Conservation (phyloP, 2,797 vertebrate genomes). For the Lepus townsendii region DNA sequence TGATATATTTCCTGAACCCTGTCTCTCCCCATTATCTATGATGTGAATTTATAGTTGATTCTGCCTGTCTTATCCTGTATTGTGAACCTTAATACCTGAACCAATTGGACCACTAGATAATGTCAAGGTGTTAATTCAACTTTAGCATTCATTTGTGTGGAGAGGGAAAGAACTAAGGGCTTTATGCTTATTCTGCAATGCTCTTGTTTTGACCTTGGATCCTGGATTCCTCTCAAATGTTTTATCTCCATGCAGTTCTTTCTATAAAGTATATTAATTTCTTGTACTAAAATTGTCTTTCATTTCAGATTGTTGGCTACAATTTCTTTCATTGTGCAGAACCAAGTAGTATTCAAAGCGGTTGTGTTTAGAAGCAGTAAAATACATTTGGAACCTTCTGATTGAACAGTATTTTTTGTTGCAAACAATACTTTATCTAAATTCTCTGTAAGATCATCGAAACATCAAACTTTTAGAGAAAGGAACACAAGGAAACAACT, state of each 20-base stretch:
- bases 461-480: conserved; percentile 8
- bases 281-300: neutral
- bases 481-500: neutral
- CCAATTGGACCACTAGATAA: conserved; percentile 12
- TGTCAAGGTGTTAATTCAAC: neutral
- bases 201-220: neutral
- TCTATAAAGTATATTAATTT: neutral
- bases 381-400: conserved; percentile 4
- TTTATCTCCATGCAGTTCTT: neutral
- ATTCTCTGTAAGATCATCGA: conserved; percentile 35
- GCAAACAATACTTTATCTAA: neutral
- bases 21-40: neutral
- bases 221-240: neutral
- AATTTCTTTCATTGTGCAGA: conserved; percentile 47
- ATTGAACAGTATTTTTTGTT: conserved; percentile 29
- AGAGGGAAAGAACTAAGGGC: neutral
- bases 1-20: neutral
- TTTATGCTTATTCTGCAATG: neutral
- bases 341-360: too few relatives aligned
- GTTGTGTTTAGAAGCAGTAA: neutral
- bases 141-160: neutral
- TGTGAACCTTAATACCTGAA: conserved; percentile 29
- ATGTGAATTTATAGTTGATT: conserved; percentile 1
- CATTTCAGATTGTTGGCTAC: neutral
- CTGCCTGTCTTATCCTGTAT: neutral